A percentile compares a stretch with the other conserved stretches of the same genome.
These are phyloP conservation scores for Timema cristinae DNA, from an alignment of 2,888 invertebrate species.

Conservation along the genomic window DNA sequence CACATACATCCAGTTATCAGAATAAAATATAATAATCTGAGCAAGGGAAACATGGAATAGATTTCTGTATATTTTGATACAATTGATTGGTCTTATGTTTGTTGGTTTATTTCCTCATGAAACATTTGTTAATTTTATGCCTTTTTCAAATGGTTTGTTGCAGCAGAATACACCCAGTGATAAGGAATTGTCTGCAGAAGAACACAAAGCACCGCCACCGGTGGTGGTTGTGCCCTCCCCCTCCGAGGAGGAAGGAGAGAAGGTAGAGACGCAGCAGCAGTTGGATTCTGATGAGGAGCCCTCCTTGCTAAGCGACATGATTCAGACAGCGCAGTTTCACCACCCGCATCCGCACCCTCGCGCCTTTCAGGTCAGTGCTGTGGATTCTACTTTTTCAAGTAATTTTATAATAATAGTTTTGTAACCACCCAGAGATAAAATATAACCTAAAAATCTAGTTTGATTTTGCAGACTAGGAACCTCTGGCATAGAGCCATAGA, in stretches of 20 bases:
- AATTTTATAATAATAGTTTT: no score
- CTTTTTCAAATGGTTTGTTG: not conserved
- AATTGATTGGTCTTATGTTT: no score
- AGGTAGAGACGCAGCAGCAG: slow-evolving; percentile 31
- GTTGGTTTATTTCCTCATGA: no score
- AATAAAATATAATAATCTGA: no score
- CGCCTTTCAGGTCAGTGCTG: slow-evolving; percentile 63
- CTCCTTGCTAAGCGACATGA: slow-evolving; percentile 46
- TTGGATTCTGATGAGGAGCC: slow-evolving; percentile 26
- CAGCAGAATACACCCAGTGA: slow-evolving; percentile 1
- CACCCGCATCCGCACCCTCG: slow-evolving; percentile 59
- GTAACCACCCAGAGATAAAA: no score
- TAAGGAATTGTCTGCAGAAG: not conserved
- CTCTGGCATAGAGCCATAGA: no score
- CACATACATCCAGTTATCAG: no score
- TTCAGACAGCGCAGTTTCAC: slow-evolving; percentile 61
- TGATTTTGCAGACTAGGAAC: no score
- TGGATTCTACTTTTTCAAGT: not conserved
- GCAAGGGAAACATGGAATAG: no score
- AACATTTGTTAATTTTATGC: no score
- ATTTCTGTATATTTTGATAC: no score
- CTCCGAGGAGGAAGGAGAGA: slow-evolving; percentile 35
- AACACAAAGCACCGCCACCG: not conserved
- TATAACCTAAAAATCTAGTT: no score
- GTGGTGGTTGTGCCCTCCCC: slow-evolving; percentile 28